Percentiles rank a stretch among this genome's conserved stretches.
phyloP scores from a whole-genome alignment of 1,140 invertebrate species.

The Trachymyrmex septentrionalis region DNA sequence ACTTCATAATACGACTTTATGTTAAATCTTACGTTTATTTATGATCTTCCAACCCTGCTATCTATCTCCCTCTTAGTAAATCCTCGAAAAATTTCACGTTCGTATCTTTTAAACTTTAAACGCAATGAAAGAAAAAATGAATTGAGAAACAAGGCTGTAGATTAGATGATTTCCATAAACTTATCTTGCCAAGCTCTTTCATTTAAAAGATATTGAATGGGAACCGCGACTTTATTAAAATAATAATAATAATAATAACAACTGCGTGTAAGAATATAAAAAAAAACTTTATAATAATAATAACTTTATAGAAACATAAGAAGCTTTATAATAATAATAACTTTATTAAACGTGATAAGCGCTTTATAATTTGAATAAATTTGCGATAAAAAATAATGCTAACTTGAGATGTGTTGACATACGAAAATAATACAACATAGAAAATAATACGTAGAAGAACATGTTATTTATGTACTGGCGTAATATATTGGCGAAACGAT shows the following conservation, averaged over 20 bases:
- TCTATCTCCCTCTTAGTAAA: not conserved
- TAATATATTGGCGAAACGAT: slow-evolving; percentile 13
- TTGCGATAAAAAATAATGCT: slow-evolving; percentile 15
- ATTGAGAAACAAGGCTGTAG: not conserved
- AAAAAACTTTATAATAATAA: no score
- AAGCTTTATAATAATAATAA: no score
- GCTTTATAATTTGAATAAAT: slow-evolving; percentile 9
- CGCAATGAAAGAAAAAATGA: not conserved
- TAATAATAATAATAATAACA: no score
- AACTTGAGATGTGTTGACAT: slow-evolving; percentile 4
- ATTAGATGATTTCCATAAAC: no score
- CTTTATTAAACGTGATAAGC: not conserved
- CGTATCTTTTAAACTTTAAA: not conserved
- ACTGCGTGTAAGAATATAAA: no score
- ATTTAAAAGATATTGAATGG: not conserved
- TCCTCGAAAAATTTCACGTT: not conserved
- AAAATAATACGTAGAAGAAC: slow-evolving; percentile 14
- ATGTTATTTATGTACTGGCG: slow-evolving; percentile 26
- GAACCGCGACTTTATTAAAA: not conserved
- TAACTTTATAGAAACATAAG: no score
- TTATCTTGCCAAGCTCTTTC: not conserved
- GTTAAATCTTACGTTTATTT: slow-evolving; percentile 27
- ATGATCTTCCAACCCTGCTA: not conserved
- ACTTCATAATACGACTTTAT: slow-evolving; percentile 16
- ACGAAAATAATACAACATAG: slow-evolving; percentile 36